These are phyloP conservation scores for Piprites chloris DNA, from an alignment of 2,113 vertebrate species.

Conservation along the genomic window DNA sequence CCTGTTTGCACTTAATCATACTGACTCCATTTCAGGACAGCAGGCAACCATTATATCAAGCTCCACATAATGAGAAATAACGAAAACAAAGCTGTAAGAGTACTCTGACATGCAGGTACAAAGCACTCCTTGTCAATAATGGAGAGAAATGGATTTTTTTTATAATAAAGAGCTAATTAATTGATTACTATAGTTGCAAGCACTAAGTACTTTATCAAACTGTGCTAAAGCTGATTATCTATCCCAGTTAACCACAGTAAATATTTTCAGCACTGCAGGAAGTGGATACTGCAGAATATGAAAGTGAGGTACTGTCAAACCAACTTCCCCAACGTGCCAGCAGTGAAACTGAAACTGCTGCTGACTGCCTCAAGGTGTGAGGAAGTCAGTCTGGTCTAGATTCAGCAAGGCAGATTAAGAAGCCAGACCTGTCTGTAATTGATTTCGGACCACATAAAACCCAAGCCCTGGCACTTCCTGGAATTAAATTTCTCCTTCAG, in stretches of 20 bases:
- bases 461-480: not conserved
- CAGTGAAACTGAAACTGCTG: not conserved
- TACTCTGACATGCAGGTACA: not conserved
- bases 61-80: not conserved
- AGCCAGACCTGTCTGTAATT: not conserved
- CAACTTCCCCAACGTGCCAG: not conserved
- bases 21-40: constrained; percentile 4
- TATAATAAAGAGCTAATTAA: not conserved
- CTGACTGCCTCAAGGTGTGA: not conserved
- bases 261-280: not conserved
- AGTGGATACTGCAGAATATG: not conserved
- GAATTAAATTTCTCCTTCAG: not conserved
- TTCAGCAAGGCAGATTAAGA: not conserved
- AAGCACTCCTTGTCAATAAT: not conserved
- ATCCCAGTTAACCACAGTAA: not conserved
- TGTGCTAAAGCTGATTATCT: not conserved
- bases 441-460: not conserved
- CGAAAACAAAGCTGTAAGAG: constrained; percentile 18
- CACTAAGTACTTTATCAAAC: not conserved
- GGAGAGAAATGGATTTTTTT: not conserved
- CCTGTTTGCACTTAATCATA: constrained; percentile 8
- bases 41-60: constrained; percentile 1
- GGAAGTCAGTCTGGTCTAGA: not conserved
- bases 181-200: not conserved
- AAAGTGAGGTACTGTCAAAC: not conserved